Percentiles rank a stretch among this genome's conserved stretches.
Conservation (phyloP, 2,797 vertebrate genomes). For the Melanotaenia boesemani region DNA sequence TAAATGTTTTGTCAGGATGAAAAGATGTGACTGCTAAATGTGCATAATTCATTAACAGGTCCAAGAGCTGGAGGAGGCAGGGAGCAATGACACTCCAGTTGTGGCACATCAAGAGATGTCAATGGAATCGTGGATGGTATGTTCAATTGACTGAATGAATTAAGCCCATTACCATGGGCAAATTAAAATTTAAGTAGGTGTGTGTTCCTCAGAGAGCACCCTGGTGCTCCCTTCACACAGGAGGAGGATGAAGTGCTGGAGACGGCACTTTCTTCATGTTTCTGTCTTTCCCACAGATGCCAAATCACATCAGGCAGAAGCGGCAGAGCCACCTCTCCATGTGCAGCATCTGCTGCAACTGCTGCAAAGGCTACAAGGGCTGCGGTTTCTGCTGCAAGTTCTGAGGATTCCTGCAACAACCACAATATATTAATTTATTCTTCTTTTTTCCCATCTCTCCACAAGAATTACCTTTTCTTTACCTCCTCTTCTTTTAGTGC, state of each 20-base stretch:
- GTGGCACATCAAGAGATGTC: conserved; percentile 70
- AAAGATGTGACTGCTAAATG: conserved; percentile 52
- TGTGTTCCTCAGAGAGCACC: conserved; percentile 57
- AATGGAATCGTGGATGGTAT: conserved; percentile 73
- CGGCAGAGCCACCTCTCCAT: conserved; percentile 82
- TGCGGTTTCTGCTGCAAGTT: conserved; percentile 87
- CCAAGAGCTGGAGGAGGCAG: conserved; percentile 69
- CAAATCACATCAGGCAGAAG: conserved; percentile 69
- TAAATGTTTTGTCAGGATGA: conserved; percentile 59
- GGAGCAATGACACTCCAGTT: conserved; percentile 77
- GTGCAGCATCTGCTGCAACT: conserved; percentile 85
- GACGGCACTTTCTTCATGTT: conserved; percentile 32
- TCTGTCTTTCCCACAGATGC: conserved; percentile 63
- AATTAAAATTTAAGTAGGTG: conserved; percentile 75
- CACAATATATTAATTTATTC: conserved; percentile 55
- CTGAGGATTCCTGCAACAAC: conserved; percentile 54
- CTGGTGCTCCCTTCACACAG: conserved; percentile 27
- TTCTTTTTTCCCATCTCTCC: not conserved
- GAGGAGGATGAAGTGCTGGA: conserved; percentile 38
- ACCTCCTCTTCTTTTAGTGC: conserved; percentile 14
- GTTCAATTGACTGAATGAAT: conserved; percentile 75
- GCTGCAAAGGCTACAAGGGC: conserved; percentile 73
- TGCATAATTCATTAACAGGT: conserved; percentile 73
- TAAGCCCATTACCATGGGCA: conserved; percentile 72
- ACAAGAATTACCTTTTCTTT: conserved; percentile 16